Evolutionary conservation across 2,797 vertebrate species (phyloP), one percentile per base, ranked within the genome.

Genomic region (Diplodus sargus): DNA sequence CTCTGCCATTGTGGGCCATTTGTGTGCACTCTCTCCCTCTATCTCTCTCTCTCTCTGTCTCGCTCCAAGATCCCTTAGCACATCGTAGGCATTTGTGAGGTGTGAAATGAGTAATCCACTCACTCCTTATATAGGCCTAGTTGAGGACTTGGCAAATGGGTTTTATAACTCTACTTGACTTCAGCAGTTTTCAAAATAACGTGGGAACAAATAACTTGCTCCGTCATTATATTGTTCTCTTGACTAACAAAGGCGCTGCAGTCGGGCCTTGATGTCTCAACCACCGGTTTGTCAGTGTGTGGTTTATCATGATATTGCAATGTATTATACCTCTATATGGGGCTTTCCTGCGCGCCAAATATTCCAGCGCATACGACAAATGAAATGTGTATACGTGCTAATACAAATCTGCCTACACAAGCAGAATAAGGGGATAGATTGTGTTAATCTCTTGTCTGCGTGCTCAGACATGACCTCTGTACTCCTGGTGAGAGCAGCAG

Each of bases 31-130:
- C 64, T 60, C 79, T 79, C 56, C 7, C 64, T 60, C 79, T 79
- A 56, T 68, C 23, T 15, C 15, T 68, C 23, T 68, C 23, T 15
- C 15, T 68, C 23, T 15, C 15, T 58, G 59, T 43, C 59, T 66
- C 57, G 63, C 65, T 88, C 79, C 61, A 78, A 73, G 63, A 82
- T 70, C 78, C 57, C 70, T 90, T 66, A 87, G 80, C 84, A 90
- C 83, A 64, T 87, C 81, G 87, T 85, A 90, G 91, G 86, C 89
- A 84, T 70, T 82, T 85, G 80, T 81, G 90, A 94, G 81, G 92
- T 94, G 93, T 92, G 92, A 94, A 87, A 93, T 91, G 91, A 93
- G 81, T 92, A 90, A 91, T 90, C 78, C 69, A 71, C 70, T 74
- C 87, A 54, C 74, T 90, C 90, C 88, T 85, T 79, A 82, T 81